These are phyloP conservation scores for Danaus plexippus DNA, from an alignment of 1,140 invertebrate genomes.

Conservation along the genomic window DNA sequence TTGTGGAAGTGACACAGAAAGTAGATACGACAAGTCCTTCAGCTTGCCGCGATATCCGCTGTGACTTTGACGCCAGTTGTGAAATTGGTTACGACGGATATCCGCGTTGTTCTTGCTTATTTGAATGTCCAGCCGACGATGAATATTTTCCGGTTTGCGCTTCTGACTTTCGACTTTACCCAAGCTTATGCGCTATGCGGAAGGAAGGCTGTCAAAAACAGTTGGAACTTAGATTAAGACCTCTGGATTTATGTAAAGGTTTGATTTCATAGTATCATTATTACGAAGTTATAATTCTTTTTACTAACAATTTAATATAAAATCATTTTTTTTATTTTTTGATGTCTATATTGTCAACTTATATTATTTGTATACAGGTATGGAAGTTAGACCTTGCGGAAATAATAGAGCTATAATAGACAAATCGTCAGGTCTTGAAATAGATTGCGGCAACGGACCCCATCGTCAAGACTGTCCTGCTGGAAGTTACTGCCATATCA, in stretches of 20 bases:
- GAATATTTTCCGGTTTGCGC: slow-evolving; percentile 84
- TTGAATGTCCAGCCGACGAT: slow-evolving; percentile 76
- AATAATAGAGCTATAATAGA: slow-evolving; percentile 84
- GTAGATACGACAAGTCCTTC: slow-evolving; percentile 72
- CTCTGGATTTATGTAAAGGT: slow-evolving; percentile 89
- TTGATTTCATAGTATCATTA: slow-evolving; percentile 11
- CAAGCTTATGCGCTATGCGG: slow-evolving; percentile 88
- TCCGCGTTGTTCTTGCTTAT: slow-evolving; percentile 83
- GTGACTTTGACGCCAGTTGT: slow-evolving; percentile 87
- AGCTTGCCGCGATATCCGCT: slow-evolving; percentile 84
- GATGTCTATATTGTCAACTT: slow-evolving; percentile 1
- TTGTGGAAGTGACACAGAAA: slow-evolving; percentile 42
- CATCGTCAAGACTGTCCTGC: slow-evolving; percentile 84
- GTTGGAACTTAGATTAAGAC: slow-evolving; percentile 83
- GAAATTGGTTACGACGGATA: slow-evolving; percentile 82
- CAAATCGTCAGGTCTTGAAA: slow-evolving; percentile 79
- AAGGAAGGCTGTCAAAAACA: slow-evolving; percentile 89
- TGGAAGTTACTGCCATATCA: slow-evolving; percentile 88
- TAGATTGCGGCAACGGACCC: slow-evolving; percentile 88
- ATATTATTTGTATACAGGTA: slow-evolving; percentile 71
- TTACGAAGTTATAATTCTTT: too few species aligned
- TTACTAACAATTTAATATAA: slow-evolving; percentile 5
- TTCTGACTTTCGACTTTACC: slow-evolving; percentile 85
- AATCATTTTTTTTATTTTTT: not conserved
- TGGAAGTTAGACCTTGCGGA: slow-evolving; percentile 89